Conservation (phyloP, 2,888 invertebrate species). For the Eucriotettix oculatus region DNA sequence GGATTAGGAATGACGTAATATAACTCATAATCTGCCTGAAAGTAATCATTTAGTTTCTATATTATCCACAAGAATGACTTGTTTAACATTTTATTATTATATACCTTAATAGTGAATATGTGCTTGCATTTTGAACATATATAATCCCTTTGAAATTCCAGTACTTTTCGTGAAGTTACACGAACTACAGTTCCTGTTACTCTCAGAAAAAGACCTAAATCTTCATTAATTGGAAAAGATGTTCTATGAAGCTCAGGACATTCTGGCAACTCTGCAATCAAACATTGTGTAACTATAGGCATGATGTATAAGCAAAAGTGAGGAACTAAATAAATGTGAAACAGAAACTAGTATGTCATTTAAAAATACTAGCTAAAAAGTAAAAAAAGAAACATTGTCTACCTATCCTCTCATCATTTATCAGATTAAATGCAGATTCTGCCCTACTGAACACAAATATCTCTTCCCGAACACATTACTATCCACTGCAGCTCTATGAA, state of each 20-base stretch:
- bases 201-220: conserved; percentile 54
- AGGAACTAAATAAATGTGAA: too few species aligned
- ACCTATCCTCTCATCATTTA: too few species aligned
- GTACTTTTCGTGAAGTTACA: conserved; percentile 53
- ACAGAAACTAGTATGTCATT: too few species aligned
- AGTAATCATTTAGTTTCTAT: neutral
- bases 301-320: too few species aligned
- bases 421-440: too few species aligned
- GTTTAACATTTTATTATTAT: conserved; percentile 4
- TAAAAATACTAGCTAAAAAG: too few species aligned
- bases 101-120: conserved; percentile 41
- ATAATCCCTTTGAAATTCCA: conserved; percentile 58
- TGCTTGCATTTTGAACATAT: conserved; percentile 62
- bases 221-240: conserved; percentile 50
- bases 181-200: conserved; percentile 65
- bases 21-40: conserved; percentile 43
- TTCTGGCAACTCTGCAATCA: conserved; percentile 42
- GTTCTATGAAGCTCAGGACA: conserved; percentile 49
- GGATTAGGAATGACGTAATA: conserved; percentile 39
- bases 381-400: too few species aligned
- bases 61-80: neutral
- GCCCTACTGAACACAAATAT: too few species aligned
- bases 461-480: too few species aligned
- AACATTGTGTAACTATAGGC: neutral
- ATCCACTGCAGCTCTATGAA: too few species aligned